Evolutionary conservation across 2,113 vertebrate genomes (phyloP), one percentile per base, ranked within the genome.

Genomic region (Petromus typicus): DNA sequence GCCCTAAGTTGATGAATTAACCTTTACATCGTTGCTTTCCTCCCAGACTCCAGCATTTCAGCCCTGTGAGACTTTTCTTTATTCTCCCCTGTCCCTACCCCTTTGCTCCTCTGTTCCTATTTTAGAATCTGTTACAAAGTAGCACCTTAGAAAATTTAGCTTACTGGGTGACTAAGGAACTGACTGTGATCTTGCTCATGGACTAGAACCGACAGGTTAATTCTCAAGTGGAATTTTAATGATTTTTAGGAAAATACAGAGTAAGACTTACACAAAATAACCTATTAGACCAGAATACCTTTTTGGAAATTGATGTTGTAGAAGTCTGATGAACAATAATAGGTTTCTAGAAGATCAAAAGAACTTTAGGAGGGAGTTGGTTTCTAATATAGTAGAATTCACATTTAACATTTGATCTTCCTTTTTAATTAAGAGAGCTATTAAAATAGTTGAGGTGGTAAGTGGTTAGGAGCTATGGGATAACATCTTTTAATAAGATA

Each of bases 271-370:
- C 22, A 93, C 75, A 66, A 91, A 94, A 83, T 71, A 79, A n/a
- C 23, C 86, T 83, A 16, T 96, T 94, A 92, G 63, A 34, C 37
- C 30, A 43, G 78, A 73, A 83, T 73, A 64, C 61, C 71, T 90
- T 79, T 94, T 67, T 45, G 82, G 59, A 63, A 89, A 54, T 89
- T 87, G 84, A 13, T 32, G 8, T 73, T 54, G 57, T 30, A 75
- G 67, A 90, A 54, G 32, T n/a, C 78, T 83, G 66, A 83, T n/a
- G 83, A 82, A 27, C 40, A 59, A 32, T 91, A 57, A 61, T 87
- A 48, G n/a, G 81, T 80, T 94, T 94, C 90, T 90, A 51, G 54
- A 83, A 85, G 81, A 93, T 96, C 91, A 97, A 90, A 97, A 64
- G 73, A 84, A 79, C 9, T 16, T 2, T 32, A 86, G 17, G 11